Evolutionary conservation across 2,797 vertebrate species (phyloP), one percentile per base, ranked within the genome.

Genomic region (Premnoplex brunnescens): DNA sequence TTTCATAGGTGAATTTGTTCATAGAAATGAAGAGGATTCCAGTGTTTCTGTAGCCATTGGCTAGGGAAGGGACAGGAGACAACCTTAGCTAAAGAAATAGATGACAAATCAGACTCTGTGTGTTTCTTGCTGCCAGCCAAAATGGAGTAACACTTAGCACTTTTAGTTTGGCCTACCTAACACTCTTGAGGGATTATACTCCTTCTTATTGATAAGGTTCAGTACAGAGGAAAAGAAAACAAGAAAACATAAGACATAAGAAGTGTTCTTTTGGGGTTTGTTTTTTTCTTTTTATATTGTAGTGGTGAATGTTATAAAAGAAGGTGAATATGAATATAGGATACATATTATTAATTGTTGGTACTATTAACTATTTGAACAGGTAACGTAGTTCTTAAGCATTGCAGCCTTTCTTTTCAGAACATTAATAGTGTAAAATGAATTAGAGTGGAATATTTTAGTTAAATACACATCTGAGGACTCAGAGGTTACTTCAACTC

Each of bases 71-170:
- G 78, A 81, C 69, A 88, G 64, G 27, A 85, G 62, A 46, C 59
- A 56, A 59, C 85, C 89, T 89, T 23, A 78, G 54, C 48, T 43
- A 12, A 74, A 52, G 51, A 72, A 88, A 94, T 1, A 93, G 64
- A 49, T 94, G 77, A 44, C 30, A 91, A 79, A 37, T 73, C 44
- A 86, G 54, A 48, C 28, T 88, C 64, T 9, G 5, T 36, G 73
- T 88, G 73, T 64, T 87, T 54, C n/a, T 43, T 62, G 71, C 84
- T 87, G 82, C 23, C 55, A 95, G 78, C 55, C 64, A 93, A 95
- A 93, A 93, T 92, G 76, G 93, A 96, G 87, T 63, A 94, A 96
- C 80, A 86, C 66, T 73, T 78, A 77, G 37, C 55, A 27, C 82
- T 93, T 82, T 41, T 66, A 7, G n/a, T 55, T 55, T 93, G 94